phyloP scores from a whole-genome alignment of 2,797 vertebrate genomes.

The Melanotaenia nigrans region DNA sequence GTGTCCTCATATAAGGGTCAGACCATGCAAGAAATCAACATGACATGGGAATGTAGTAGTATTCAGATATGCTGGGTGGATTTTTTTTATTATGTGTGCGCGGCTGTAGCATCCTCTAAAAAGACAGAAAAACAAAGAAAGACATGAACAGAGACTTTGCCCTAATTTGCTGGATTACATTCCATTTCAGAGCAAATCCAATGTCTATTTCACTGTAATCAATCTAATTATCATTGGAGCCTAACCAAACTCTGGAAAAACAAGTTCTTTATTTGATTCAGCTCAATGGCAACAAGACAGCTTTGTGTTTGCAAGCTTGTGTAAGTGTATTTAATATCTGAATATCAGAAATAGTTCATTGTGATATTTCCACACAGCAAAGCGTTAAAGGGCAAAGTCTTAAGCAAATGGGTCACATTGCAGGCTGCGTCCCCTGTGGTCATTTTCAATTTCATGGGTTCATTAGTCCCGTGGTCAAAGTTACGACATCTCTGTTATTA shows the following conservation, averaged over 20 bases:
- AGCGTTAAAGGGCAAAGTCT: slow-evolving; percentile 48
- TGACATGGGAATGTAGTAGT: slow-evolving; percentile 61
- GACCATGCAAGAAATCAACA: slow-evolving; percentile 70
- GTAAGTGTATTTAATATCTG: slow-evolving; percentile 2
- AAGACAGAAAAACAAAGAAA: slow-evolving; percentile 18
- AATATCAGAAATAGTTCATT: slow-evolving; percentile 28
- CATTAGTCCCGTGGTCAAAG: slow-evolving; percentile 47
- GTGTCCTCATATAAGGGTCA: slow-evolving; percentile 60
- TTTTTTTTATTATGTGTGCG: slow-evolving; percentile 22
- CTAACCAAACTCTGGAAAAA: slow-evolving; percentile 35
- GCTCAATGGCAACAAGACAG: slow-evolving; percentile 19
- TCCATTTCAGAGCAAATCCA: slow-evolving; percentile 22
- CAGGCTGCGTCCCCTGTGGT: slow-evolving; percentile 43
- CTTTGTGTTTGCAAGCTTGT: slow-evolving; percentile 14
- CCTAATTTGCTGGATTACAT: slow-evolving; percentile 46
- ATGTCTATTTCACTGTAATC: slow-evolving; percentile 51
- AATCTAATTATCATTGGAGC: slow-evolving; percentile 51
- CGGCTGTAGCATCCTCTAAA: slow-evolving; percentile 29
- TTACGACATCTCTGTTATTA: slow-evolving; percentile 56
- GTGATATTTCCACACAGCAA: slow-evolving; percentile 13
- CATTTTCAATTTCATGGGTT: slow-evolving; percentile 51
- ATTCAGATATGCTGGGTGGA: slow-evolving; percentile 53
- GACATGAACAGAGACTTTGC: slow-evolving; percentile 40
- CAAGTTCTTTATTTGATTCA: slow-evolving; percentile 37
- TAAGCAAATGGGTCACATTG: slow-evolving; percentile 67